These are phyloP conservation scores for Aplocera efformata DNA, from an alignment of 2,888 invertebrate species.

Conservation along the genomic window DNA sequence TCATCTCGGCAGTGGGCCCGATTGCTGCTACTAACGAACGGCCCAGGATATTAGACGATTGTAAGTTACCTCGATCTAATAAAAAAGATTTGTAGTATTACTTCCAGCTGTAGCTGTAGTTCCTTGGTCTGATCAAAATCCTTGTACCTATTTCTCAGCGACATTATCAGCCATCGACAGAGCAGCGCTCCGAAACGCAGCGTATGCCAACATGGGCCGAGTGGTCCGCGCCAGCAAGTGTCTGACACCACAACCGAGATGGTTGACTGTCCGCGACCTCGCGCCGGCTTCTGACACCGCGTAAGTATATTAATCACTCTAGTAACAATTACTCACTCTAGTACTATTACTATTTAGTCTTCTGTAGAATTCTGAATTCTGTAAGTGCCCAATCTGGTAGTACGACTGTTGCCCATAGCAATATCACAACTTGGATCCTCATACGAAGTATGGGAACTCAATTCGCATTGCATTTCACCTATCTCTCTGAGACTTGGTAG, in stretches of 20 bases:
- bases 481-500: too few relatives aligned
- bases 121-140: too few relatives aligned
- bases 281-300: slow-evolving; percentile 86
- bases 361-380: too few relatives aligned
- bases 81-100: too few relatives aligned
- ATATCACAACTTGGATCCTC: too few relatives aligned
- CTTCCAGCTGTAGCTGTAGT: too few relatives aligned
- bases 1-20: slow-evolving; percentile 53
- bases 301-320: slow-evolving; percentile 38
- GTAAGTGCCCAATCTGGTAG: too few relatives aligned
- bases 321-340: too few relatives aligned
- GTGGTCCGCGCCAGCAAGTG: slow-evolving; percentile 80
- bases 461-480: too few relatives aligned
- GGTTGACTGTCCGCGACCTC: slow-evolving; percentile 86
- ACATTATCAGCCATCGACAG: slow-evolving; percentile 43
- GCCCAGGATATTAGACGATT: slow-evolving; percentile 59
- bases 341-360: too few relatives aligned
- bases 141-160: slow-evolving; percentile 44
- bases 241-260: slow-evolving; percentile 85
- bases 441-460: too few relatives aligned
- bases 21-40: slow-evolving; percentile 64
- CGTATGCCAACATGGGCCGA: slow-evolving; percentile 44
- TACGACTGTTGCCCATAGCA: too few relatives aligned
- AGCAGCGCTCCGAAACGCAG: slow-evolving; percentile 38
- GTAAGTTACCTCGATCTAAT: slow-evolving; percentile 42